These are phyloP conservation scores for Pangasius krempfi DNA, from an alignment of 2,797 vertebrate species.

Conservation along the genomic window DNA sequence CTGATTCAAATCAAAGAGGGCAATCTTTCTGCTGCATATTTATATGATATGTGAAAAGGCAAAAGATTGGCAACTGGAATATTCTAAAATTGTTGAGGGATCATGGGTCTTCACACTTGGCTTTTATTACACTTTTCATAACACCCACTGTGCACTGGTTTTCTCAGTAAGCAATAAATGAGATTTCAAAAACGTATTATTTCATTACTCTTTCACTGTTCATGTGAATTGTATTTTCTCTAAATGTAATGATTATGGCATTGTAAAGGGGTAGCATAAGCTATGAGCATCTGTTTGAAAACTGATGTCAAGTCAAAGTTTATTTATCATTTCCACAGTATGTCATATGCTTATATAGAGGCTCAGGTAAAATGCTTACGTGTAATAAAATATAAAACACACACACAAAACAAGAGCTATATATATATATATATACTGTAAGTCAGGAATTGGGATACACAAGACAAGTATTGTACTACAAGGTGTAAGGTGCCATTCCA, in stretches of 20 bases:
- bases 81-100: neutral
- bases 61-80: neutral
- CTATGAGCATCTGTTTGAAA: neutral
- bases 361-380: neutral
- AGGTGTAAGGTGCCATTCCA: neutral
- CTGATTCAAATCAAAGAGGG: neutral
- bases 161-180: constrained; percentile 11
- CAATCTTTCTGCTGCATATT: neutral
- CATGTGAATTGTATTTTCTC: neutral
- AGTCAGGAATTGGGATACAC: neutral
- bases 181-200: neutral
- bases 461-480: neutral
- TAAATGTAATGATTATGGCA: neutral
- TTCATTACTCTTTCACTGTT: neutral
- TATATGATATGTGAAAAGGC: neutral
- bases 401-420: neutral
- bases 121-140: neutral
- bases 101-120: neutral
- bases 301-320: neutral
- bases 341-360: neutral
- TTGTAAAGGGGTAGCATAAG: neutral
- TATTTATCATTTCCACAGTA: neutral
- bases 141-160: neutral
- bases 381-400: neutral
- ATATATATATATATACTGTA: no score